phyloP scores from a whole-genome alignment of 2,113 vertebrate genomes.

The Cisticola juncidis region DNA sequence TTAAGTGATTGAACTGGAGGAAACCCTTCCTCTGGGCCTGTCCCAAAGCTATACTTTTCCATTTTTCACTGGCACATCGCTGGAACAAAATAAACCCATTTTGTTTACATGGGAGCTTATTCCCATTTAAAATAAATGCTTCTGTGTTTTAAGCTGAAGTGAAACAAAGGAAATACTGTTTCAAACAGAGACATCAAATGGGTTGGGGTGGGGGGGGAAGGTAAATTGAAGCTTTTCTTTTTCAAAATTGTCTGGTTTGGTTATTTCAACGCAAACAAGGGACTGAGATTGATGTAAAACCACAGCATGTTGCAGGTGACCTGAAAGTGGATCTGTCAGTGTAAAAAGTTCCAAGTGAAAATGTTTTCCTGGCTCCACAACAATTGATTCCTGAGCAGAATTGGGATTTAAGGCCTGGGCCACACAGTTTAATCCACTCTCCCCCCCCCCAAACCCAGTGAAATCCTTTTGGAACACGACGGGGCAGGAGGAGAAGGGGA shows the following conservation, averaged over 20 bases:
- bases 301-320: constrained; percentile 11
- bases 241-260: neutral
- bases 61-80: neutral
- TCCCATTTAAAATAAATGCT: neutral
- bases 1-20: neutral
- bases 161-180: neutral
- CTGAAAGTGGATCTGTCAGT: neutral
- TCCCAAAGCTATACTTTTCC: neutral
- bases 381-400: neutral
- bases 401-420: neutral
- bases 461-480: neutral
- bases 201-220: neutral
- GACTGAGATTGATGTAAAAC: neutral
- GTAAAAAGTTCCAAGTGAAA: neutral
- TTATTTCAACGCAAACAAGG: neutral
- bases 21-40: neutral
- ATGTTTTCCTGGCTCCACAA: neutral
- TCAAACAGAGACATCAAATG: neutral
- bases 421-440: neutral
- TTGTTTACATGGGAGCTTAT: neutral
- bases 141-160: neutral
- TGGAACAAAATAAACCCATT: neutral
- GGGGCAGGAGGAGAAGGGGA: neutral
- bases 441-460: neutral
- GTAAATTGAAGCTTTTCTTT: constrained; percentile 34